Percentiles rank a stretch among this genome's conserved stretches.
Evolutionary conservation across 37 sponge, comb jelly and placozoan genomes (phyloP).

Genomic region (Axinella damicornis): DNA sequence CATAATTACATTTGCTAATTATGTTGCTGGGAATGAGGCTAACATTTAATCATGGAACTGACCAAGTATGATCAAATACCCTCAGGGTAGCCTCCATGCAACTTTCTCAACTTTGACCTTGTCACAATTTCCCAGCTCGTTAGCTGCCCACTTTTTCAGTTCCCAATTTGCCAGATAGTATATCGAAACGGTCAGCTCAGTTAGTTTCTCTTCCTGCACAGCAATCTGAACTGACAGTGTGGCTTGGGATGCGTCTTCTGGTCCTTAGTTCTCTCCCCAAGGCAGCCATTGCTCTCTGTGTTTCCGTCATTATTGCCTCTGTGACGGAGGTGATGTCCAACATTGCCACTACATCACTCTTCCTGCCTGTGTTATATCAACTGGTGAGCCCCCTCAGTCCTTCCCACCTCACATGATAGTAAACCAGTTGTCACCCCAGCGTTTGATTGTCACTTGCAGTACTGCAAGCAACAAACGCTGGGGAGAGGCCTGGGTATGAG

Average conservation of each 20-base stretch:
- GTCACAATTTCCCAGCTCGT: no score
- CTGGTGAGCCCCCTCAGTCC: conserved; percentile 54
- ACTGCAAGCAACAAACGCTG: no score
- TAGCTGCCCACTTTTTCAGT: no score
- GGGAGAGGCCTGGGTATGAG: no score
- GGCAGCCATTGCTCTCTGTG: conserved; percentile 52
- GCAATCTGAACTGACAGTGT: conserved; percentile 75
- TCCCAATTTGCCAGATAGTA: no score
- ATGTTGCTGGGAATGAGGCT: no score
- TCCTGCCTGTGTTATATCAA: conserved; percentile 88
- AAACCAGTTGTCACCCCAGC: no score
- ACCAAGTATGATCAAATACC: no score
- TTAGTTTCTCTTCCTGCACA: not conserved
- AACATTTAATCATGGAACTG: no score
- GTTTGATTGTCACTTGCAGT: no score
- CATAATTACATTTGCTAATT: no score
- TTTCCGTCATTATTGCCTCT: conserved; percentile 70
- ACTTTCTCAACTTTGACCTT: not conserved
- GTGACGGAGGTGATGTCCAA: conserved; percentile 94
- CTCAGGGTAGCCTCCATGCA: not conserved
- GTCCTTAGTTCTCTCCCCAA: conserved; percentile 45
- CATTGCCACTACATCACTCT: conserved; percentile 89
- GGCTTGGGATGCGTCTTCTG: conserved; percentile 69
- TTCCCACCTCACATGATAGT: not conserved
- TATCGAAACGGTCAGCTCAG: not conserved